These are phyloP conservation scores for Lithophane ornitopus DNA, from an alignment of 2,888 invertebrate species.

Conservation along the genomic window DNA sequence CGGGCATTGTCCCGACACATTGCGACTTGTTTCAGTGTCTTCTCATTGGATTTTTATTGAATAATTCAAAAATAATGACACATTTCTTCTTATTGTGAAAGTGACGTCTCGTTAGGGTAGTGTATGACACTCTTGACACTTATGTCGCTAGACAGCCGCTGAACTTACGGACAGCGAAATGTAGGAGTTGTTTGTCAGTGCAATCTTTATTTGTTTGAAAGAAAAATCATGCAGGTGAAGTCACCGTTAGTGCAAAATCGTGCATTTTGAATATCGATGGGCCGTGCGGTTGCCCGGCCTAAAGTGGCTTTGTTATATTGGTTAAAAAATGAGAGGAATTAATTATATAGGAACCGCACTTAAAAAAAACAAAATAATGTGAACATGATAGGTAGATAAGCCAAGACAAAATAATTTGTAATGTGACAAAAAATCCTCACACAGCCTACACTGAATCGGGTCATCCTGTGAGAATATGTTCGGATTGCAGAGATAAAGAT, in stretches of 20 bases:
- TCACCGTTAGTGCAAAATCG: not conserved
- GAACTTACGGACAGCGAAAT: constrained; percentile 20
- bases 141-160: constrained; percentile 61
- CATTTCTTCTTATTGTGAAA: constrained; percentile 80
- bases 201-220: constrained; percentile 11
- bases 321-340: not conserved
- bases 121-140: constrained; percentile 65
- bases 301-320: not conserved
- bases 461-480: constrained; percentile 18
- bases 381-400: not conserved
- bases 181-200: constrained; percentile 8
- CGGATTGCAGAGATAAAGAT: constrained; percentile 18
- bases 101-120: constrained; percentile 79
- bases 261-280: not conserved
- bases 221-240: not conserved
- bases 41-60: constrained; percentile 86
- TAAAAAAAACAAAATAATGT: not conserved
- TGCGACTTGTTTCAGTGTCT: constrained; percentile 81
- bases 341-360: too few species aligned
- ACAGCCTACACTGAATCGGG: constrained; percentile 20
- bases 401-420: not conserved
- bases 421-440: not conserved
- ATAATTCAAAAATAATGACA: constrained; percentile 82
- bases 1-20: constrained; percentile 81
- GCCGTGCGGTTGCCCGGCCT: too few species aligned